phyloP scores from a whole-genome alignment of 2,113 vertebrate genomes.

The Prunella himalayana region DNA sequence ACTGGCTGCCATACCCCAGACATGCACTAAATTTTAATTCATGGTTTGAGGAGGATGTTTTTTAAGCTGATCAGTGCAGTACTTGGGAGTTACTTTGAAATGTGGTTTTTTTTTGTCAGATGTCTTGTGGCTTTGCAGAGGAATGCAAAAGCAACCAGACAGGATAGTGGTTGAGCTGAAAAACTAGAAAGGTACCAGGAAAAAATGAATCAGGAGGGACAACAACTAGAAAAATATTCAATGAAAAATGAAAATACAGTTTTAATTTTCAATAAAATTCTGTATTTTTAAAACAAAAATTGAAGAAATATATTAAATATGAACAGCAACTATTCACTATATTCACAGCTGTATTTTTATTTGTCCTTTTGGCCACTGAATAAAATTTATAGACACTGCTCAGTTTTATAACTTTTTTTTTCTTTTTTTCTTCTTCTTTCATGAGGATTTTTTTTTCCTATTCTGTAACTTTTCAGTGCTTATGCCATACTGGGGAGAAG shows the following conservation, averaged over 20 bases:
- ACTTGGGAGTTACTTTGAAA: not conserved
- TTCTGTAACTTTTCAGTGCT: not conserved
- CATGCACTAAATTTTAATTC: not conserved
- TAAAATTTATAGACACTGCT: not conserved
- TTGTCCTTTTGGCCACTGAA: not conserved
- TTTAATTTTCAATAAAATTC: not conserved
- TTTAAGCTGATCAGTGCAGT: not conserved
- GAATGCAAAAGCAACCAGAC: not conserved
- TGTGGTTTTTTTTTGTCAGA: not conserved
- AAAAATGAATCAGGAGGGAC: not conserved
- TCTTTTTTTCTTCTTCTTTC: not conserved
- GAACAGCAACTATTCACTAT: not conserved
- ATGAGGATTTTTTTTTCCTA: not conserved
- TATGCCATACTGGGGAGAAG: not conserved
- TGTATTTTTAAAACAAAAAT: not conserved
- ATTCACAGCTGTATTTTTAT: not conserved
- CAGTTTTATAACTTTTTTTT: not conserved
- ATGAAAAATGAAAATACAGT: not conserved
- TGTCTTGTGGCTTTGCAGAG: not conserved
- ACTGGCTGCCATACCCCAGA: not conserved
- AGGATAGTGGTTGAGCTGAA: not conserved
- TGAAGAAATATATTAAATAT: not conserved
- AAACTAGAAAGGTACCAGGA: not conserved
- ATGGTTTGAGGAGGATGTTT: not conserved
- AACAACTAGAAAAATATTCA: not conserved